phyloP scores from a whole-genome alignment of 1,140 invertebrate genomes.

The Drosophila mauritiana region DNA sequence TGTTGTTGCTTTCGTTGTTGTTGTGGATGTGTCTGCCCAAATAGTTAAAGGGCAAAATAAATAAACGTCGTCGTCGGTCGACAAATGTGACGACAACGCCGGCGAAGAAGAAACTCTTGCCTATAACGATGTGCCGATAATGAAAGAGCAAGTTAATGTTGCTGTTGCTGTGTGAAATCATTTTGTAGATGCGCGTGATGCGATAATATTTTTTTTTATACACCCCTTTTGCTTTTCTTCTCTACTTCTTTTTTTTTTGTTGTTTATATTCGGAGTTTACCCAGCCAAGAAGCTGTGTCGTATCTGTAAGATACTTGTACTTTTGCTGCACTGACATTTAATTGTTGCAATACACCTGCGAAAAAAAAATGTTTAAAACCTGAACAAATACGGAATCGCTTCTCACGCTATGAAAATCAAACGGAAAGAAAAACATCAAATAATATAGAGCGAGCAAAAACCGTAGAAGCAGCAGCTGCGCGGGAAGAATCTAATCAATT shows the following conservation, averaged over 20 bases:
- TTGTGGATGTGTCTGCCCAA: slow-evolving; percentile 54
- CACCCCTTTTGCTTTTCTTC: slow-evolving; percentile 30
- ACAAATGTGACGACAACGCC: slow-evolving; percentile 18
- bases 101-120: slow-evolving; percentile 15
- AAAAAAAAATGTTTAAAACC: not conserved
- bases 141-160: slow-evolving; percentile 63
- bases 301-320: slow-evolving; percentile 3
- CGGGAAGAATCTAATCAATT: slow-evolving; percentile 37
- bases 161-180: slow-evolving; percentile 57
- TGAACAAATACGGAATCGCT: not conserved
- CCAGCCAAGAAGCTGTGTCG: not conserved
- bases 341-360: slow-evolving; percentile 23
- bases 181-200: slow-evolving; percentile 74
- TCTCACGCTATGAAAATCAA: slow-evolving; percentile 28
- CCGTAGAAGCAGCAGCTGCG: slow-evolving; percentile 21
- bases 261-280: not conserved
- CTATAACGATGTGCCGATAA: slow-evolving; percentile 70
- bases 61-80: slow-evolving; percentile 49
- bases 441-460: slow-evolving; percentile 12
- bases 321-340: slow-evolving; percentile 42
- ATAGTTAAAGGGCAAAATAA: slow-evolving; percentile 75
- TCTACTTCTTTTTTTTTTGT: not conserved
- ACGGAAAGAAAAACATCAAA: not conserved
- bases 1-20: slow-evolving; percentile 10
- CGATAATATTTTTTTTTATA: slow-evolving; percentile 53